These are phyloP conservation scores for Meliscaeva auricollis DNA, from an alignment of 2,888 invertebrate genomes.

Conservation along the genomic window DNA sequence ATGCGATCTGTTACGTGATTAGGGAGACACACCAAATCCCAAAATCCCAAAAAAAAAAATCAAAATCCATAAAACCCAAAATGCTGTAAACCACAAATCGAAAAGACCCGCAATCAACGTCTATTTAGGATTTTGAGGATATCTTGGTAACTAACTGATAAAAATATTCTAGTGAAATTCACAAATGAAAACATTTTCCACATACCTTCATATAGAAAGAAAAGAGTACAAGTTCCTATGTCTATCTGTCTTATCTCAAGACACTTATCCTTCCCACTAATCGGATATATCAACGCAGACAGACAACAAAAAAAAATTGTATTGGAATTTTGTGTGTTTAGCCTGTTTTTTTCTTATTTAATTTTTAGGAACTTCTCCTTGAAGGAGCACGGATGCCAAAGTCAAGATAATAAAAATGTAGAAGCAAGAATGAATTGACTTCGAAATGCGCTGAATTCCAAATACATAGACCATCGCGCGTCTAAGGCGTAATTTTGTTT, in stretches of 20 bases:
- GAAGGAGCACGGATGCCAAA: conserved; percentile 34
- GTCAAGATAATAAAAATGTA: conserved; percentile 31
- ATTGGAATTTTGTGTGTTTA: conserved; percentile 47
- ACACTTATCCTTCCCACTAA: conserved; percentile 61
- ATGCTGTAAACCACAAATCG: too few relatives aligned
- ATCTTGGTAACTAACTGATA: too few relatives aligned
- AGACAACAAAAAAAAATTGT: conserved; percentile 39
- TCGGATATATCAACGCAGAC: conserved; percentile 67
- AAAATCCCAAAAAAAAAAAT: too few relatives aligned
- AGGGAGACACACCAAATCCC: too few relatives aligned
- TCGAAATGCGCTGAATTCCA: conserved; percentile 13
- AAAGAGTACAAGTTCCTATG: background rate
- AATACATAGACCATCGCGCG: conserved; percentile 10
- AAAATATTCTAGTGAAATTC: conserved; percentile 9
- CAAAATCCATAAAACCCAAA: too few relatives aligned
- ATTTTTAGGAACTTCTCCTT: background rate
- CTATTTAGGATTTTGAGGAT: too few relatives aligned
- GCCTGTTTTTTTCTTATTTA: conserved; percentile 13
- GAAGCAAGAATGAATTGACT: conserved; percentile 45
- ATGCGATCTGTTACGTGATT: too few relatives aligned
- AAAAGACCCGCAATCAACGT: too few relatives aligned
- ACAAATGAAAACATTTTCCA: background rate
- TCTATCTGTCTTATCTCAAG: conserved; percentile 45
- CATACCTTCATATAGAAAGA: background rate
- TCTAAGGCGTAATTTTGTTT: conserved; percentile 1